Conservation (phyloP, 2,113 vertebrate species). For the Raja brachyura region DNA sequence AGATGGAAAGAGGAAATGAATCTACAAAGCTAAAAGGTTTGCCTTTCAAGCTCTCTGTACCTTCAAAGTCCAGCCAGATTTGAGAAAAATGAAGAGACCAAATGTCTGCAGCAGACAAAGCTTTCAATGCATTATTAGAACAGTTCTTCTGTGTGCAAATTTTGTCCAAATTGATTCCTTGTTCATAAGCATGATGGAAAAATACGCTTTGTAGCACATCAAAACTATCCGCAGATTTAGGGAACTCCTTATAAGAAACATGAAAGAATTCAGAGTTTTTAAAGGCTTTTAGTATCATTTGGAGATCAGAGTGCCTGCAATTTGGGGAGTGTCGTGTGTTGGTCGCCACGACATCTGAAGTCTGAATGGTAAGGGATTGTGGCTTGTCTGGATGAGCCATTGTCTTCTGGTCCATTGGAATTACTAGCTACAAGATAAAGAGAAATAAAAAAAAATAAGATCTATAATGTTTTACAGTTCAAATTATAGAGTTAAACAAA, state of each 20-base stretch:
- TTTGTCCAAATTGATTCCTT: slow-evolving; percentile 43
- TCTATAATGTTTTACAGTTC: neutral
- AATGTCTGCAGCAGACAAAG: slow-evolving; percentile 65
- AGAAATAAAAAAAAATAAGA: neutral
- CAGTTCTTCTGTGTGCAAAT: slow-evolving; percentile 20
- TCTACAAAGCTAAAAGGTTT: slow-evolving; percentile 73
- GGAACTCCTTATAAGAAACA: slow-evolving; percentile 58
- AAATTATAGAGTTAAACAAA: neutral
- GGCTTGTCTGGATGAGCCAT: slow-evolving; percentile 75
- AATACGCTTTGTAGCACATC: slow-evolving; percentile 73
- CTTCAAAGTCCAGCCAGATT: slow-evolving; percentile 75
- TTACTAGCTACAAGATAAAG: slow-evolving; percentile 34
- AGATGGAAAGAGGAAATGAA: slow-evolving; percentile 76
- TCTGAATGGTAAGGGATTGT: slow-evolving; percentile 61
- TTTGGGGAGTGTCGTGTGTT: slow-evolving; percentile 79
- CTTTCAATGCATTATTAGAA: slow-evolving; percentile 43
- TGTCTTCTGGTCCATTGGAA: slow-evolving; percentile 81
- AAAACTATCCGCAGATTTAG: slow-evolving; percentile 64
- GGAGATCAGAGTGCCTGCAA: slow-evolving; percentile 58
- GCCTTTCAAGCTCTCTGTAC: slow-evolving; percentile 74
- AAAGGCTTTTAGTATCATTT: slow-evolving; percentile 64
- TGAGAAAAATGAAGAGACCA: slow-evolving; percentile 77
- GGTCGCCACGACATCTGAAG: slow-evolving; percentile 62
- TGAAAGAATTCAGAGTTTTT: slow-evolving; percentile 69
- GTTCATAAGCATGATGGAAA: slow-evolving; percentile 63